A percentile compares a stretch with the other conserved stretches of the same genome.
Conservation (phyloP, 2,888 invertebrate genomes). For the Maniola hyperantus region DNA sequence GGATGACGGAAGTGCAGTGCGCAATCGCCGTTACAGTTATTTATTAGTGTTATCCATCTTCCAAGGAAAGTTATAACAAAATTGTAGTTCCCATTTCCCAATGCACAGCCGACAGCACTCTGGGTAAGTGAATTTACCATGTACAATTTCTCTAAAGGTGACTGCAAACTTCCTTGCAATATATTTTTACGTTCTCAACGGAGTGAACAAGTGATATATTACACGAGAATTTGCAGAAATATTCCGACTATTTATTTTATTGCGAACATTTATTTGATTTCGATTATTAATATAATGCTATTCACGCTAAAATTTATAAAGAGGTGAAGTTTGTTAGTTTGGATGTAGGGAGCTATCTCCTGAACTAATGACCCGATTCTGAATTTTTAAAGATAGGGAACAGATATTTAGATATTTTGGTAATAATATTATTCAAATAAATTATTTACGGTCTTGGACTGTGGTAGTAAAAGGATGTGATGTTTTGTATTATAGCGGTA, state of each 20-base stretch:
- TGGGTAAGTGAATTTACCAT: neutral
- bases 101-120: neutral
- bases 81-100: neutral
- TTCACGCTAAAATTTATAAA: too few relatives aligned
- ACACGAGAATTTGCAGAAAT: neutral
- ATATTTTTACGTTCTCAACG: neutral
- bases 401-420: too few relatives aligned
- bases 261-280: neutral
- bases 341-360: too few relatives aligned
- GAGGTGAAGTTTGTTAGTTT: too few relatives aligned
- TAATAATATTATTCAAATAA: too few relatives aligned
- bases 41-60: conserved; percentile 5
- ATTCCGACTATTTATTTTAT: neutral
- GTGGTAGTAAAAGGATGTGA: too few relatives aligned
- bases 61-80: conserved; percentile 1
- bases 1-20: too few relatives aligned
- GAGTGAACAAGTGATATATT: neutral
- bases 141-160: conserved; percentile 6
- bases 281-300: too few relatives aligned
- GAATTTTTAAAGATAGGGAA: too few relatives aligned
- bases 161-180: conserved; percentile 7
- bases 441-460: too few relatives aligned
- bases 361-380: too few relatives aligned
- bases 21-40: neutral
- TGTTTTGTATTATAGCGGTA: too few relatives aligned